Evolutionary conservation across 2,113 vertebrate species (phyloP), one percentile per base, ranked within the genome.

Genomic region (Philantomba maxwellii): DNA sequence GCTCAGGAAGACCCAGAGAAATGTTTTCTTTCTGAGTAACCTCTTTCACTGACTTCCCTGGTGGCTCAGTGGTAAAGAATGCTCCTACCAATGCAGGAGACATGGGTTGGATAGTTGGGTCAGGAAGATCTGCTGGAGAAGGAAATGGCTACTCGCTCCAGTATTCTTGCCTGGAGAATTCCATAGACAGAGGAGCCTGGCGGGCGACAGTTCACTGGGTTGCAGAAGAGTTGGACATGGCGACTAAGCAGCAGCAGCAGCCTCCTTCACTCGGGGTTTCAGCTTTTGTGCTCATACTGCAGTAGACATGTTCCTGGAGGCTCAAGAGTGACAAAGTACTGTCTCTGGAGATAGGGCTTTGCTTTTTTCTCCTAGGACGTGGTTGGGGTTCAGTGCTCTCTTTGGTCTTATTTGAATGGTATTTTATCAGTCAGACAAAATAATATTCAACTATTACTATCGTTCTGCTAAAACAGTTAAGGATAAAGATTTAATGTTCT

Each of bases 401-500:
- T 98, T 98, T 97, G 96, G 97, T 98, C 96, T 98, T 98, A 97
- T 97, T 98, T 98, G 97, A 99, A 98, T 98, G 58, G 51, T 98
- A 97, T 98, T 98, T 98, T 98, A 97, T 98, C 98, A 98, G 97
- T 98, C 97, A 98, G 98, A 98, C 98, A 98, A 98, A 98, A 98
- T 98, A 98, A 98, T 98, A 98, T 98, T 98, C 98, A 98, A 96
- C 95, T 98, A 94, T 97, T 98, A 98, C 98, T 98, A 97, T 64
- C 92, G 94, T 98, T 98, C 98, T 98, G 97, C 98, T 99, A 96
- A 98, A 99, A 98, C 94, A 98, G 97, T 98, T 98, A 98, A 98
- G 97, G 98, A 98, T 98, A 98, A 98, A 98, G 98, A 99, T 98
- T 99, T 98, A 98, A 98, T 98, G 94, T 98, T 96, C 98, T 97